phyloP scores from a whole-genome alignment of 2,797 vertebrate species.

The Pempheris klunzingeri region DNA sequence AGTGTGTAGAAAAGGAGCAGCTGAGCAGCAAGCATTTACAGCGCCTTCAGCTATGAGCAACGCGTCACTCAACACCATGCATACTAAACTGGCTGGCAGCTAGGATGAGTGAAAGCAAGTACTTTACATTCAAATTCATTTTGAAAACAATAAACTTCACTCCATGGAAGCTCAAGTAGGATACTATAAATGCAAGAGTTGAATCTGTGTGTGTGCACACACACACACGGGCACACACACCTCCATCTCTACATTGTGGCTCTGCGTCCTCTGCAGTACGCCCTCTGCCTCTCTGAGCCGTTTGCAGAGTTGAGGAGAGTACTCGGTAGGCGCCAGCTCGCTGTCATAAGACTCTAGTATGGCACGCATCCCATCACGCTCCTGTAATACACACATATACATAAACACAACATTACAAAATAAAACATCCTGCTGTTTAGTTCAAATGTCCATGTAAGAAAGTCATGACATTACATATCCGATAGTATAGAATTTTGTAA shows the following conservation, averaged over 20 bases:
- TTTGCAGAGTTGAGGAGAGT: slow-evolving; percentile 91
- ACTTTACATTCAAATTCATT: slow-evolving; percentile 1
- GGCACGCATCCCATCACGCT: slow-evolving; percentile 94
- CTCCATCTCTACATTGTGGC: slow-evolving; percentile 91
- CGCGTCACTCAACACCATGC: slow-evolving; percentile 11
- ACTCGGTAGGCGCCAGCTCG: slow-evolving; percentile 89
- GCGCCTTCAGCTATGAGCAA: slow-evolving; percentile 2
- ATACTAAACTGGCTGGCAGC: not conserved
- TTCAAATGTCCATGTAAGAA: not conserved
- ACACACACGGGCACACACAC: slow-evolving; percentile 74
- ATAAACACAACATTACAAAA: not conserved
- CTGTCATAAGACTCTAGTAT: slow-evolving; percentile 95
- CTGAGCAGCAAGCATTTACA: slow-evolving; percentile 11
- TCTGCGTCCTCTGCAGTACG: slow-evolving; percentile 90
- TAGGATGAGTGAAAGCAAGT: not conserved
- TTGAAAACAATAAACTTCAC: not conserved
- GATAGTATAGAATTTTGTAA: not conserved
- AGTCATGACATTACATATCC: slow-evolving; percentile 13
- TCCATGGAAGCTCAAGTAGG: not conserved
- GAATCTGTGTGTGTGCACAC: not conserved
- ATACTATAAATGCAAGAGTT: not conserved
- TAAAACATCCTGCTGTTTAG: not conserved
- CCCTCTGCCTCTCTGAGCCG: slow-evolving; percentile 93
- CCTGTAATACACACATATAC: slow-evolving; percentile 80
- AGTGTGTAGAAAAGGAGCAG: slow-evolving; percentile 17